These are phyloP conservation scores for Montipora capricornis DNA, from an alignment of 64 coral and sea anemone genomes.

Conservation along the genomic window DNA sequence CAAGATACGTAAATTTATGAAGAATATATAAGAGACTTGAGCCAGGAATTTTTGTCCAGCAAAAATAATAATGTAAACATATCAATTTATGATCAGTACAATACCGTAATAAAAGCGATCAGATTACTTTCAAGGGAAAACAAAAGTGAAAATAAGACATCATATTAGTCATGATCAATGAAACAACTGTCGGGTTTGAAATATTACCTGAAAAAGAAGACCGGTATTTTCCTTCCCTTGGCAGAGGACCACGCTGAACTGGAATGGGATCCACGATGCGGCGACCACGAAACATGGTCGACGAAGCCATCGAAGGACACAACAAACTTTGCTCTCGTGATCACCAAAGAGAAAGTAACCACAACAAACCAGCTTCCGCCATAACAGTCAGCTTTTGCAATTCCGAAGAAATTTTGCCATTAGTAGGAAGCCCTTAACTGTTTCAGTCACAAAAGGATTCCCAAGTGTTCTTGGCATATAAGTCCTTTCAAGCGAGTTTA, in stretches of 20 bases:
- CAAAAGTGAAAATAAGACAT: conserved; percentile 29
- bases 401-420: background rate
- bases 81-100: conserved; percentile 29
- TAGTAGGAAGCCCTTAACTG: background rate
- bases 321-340: background rate
- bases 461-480: background rate
- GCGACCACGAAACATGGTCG: conserved; percentile 61
- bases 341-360: background rate
- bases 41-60: background rate
- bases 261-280: conserved; percentile 67
- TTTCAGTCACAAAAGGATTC: background rate
- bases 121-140: background rate
- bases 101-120: background rate
- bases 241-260: conserved; percentile 54
- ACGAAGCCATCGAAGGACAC: conserved; percentile 53
- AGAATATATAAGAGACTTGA: background rate
- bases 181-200: background rate
- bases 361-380: conserved; percentile 61
- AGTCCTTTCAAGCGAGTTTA: conserved; percentile 40
- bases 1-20: background rate
- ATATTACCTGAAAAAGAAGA: conserved; percentile 66
- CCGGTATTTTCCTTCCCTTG: conserved; percentile 38
- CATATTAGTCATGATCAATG: too few relatives aligned
- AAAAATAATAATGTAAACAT: background rate
- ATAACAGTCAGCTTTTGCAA: conserved; percentile 9